Evolutionary conservation across 1,140 invertebrate species (phyloP).

Genomic region (Aphaenogaster rudis): DNA sequence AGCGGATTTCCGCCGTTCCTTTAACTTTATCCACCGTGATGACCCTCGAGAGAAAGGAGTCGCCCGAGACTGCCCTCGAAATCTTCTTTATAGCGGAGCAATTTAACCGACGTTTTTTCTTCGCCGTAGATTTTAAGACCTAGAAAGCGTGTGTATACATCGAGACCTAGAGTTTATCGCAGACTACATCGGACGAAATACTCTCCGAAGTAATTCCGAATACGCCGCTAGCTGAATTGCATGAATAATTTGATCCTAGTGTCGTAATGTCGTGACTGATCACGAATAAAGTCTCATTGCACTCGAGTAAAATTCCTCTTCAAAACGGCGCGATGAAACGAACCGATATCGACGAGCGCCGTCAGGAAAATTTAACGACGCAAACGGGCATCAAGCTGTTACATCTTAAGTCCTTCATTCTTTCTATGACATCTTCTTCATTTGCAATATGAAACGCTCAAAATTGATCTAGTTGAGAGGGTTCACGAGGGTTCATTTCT

Average conservation of each 20-base stretch:
- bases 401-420: neutral
- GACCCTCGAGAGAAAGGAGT: constrained; percentile 45
- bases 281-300: constrained; percentile 24
- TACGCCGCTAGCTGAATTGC: neutral
- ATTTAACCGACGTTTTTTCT: neutral
- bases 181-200: neutral
- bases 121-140: neutral
- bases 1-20: constrained; percentile 23
- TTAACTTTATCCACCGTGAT: constrained; percentile 46
- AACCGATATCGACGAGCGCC: constrained; percentile 31
- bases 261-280: constrained; percentile 32
- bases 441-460: neutral
- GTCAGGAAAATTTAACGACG: constrained; percentile 43
- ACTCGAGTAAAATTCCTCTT: constrained; percentile 10
- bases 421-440: neutral
- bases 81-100: constrained; percentile 43
- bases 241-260: constrained; percentile 18
- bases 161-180: constrained; percentile 8
- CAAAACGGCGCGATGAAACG: constrained; percentile 23
- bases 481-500: neutral
- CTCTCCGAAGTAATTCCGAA: neutral
- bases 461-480: neutral
- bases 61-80: constrained; percentile 29
- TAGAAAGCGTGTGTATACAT: neutral
- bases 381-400: constrained; percentile 7